phyloP scores from a whole-genome alignment of 2,888 invertebrate genomes.

The Lottia gigantea region DNA sequence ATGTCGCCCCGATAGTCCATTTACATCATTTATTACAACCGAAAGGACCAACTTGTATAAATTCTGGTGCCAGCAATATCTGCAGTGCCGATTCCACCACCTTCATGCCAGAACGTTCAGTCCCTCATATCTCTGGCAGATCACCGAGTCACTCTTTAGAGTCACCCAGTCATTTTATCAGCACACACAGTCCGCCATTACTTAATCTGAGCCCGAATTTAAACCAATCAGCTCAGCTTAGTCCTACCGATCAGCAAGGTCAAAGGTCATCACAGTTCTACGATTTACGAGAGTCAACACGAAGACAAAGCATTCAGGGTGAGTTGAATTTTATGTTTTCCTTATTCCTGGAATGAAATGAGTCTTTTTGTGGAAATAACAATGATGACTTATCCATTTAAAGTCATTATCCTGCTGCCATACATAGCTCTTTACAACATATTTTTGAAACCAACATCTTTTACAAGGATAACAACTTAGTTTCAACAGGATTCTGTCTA shows the following conservation, averaged over 20 bases:
- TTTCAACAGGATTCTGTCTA: no score
- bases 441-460: no score
- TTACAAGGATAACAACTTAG: no score
- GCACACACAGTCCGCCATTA: constrained; percentile 66
- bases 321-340: constrained; percentile 21
- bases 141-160: constrained; percentile 25
- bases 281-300: constrained; percentile 61
- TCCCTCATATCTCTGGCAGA: constrained; percentile 24
- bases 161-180: constrained; percentile 51
- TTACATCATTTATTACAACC: constrained; percentile 38
- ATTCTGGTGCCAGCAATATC: constrained; percentile 32
- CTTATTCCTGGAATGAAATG: no score
- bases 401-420: no score
- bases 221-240: constrained; percentile 44
- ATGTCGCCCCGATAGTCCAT: constrained; percentile 46
- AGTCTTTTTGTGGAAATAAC: no score
- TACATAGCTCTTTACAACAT: no score
- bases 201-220: constrained; percentile 64
- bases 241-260: constrained; percentile 40
- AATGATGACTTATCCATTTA: no score
- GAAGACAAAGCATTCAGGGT: constrained; percentile 58
- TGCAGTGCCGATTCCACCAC: constrained; percentile 23
- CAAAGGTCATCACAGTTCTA: constrained; percentile 63
- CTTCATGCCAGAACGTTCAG: constrained; percentile 34
- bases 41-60: constrained; percentile 35